Evolutionary conservation across 2,113 vertebrate genomes (phyloP), one percentile per base, ranked within the genome.

Genomic region (Chloebia gouldiae): DNA sequence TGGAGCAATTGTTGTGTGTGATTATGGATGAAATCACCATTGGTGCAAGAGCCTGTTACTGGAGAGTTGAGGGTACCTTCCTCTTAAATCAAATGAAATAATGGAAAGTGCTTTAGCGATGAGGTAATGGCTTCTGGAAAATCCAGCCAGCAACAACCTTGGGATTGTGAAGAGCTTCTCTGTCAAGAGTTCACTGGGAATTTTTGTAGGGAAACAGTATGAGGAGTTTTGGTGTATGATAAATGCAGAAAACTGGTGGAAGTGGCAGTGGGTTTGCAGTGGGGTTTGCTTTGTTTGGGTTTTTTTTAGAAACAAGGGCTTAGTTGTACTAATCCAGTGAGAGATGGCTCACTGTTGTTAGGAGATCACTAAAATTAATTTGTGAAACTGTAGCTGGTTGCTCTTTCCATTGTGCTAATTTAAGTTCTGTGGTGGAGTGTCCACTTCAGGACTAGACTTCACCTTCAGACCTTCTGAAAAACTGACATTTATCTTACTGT

Each of bases 101-200:
- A 66, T 81, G 85, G 84, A 19, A 92, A 77, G 71, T 90, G 84
- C 78, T 91, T 96, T 49, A 63, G 70, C 54, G 77, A 30, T 82
- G 92, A 91, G 71, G 70, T 82, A 42, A 70, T 57, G 49, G 50
- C 59, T 53, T 56, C 81, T 94, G 88, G 63, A 90, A 93, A 90
- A 72, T 50, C 51, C n/a, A 77, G 42, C n/a, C 64, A 42, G 66
- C 42, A 50, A 18, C n/a, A 83, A 2, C 50, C 40, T n/a, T 66
- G 49, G 35, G 57, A 28, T 40, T 47, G 40, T 37, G 37, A 44
- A 78, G 60, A 33, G 37, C 70, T 75, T 45, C 33, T 66, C 6
- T 33, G 3, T 0, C 28, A 31, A 27, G 35, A 68, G 24, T 61
- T 82, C 33, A 11, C 33, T 39, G n/a, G 54, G 42, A 78, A 27